Conservation (phyloP, 2,888 invertebrate genomes). For the Coremacera marginata region DNA sequence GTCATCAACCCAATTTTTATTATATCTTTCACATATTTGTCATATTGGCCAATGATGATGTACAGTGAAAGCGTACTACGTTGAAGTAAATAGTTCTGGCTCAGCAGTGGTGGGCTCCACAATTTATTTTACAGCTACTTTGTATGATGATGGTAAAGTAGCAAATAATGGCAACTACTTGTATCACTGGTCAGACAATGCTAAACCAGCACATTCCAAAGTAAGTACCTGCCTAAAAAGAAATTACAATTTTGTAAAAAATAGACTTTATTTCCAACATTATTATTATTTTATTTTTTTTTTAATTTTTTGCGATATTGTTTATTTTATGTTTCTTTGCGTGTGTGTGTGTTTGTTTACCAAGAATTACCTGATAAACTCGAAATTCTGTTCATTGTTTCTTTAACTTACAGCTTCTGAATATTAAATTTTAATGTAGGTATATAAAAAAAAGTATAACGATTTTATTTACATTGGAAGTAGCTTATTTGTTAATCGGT, state of each 20-base stretch:
- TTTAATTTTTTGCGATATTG: not conserved
- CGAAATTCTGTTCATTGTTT: too few relatives aligned
- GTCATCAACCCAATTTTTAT: not conserved
- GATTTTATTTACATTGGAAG: too few relatives aligned
- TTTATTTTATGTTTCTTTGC: not conserved
- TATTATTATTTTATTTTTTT: not conserved
- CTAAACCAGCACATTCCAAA: slow-evolving; percentile 47
- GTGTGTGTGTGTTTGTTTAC: too few relatives aligned
- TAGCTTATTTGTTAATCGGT: too few relatives aligned
- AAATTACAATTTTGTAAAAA: not conserved
- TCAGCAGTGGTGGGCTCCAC: slow-evolving; percentile 81
- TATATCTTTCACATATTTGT: slow-evolving; percentile 1
- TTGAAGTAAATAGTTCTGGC: slow-evolving; percentile 74
- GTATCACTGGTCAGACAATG: slow-evolving; percentile 76
- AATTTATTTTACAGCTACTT: slow-evolving; percentile 73
- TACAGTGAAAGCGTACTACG: slow-evolving; percentile 62
- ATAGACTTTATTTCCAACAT: not conserved
- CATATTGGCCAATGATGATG: not conserved
- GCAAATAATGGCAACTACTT: slow-evolving; percentile 70
- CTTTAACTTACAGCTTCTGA: too few relatives aligned
- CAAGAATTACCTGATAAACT: too few relatives aligned
- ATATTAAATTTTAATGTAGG: too few relatives aligned
- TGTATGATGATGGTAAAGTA: slow-evolving; percentile 56
- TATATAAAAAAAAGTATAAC: too few relatives aligned
- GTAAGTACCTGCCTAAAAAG: slow-evolving; percentile 47